phyloP scores from a whole-genome alignment of 2,888 invertebrate genomes.

The Platypus cylindrus region DNA sequence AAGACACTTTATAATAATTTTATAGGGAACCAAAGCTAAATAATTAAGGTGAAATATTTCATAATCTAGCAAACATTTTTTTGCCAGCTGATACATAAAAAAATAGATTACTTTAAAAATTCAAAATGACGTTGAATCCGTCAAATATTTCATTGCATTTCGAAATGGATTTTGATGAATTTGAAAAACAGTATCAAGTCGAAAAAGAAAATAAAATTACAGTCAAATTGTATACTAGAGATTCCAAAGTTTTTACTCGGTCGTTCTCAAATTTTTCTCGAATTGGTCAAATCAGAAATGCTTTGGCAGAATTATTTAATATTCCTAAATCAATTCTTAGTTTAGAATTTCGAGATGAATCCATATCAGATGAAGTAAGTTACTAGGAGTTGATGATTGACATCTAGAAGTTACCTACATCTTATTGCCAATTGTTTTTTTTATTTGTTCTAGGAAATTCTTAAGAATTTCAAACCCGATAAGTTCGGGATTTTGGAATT shows the following conservation, averaged over 20 bases:
- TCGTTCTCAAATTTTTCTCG: slow-evolving; percentile 40
- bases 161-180: slow-evolving; percentile 9
- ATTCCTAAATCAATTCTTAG: slow-evolving; percentile 39
- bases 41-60: too few species aligned
- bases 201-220: slow-evolving; percentile 22
- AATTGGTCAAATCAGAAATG: slow-evolving; percentile 46
- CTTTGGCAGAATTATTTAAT: slow-evolving; percentile 45
- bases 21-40: too few species aligned
- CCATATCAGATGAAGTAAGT: slow-evolving; percentile 23
- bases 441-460: slow-evolving; percentile 9
- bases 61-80: too few species aligned
- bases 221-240: slow-evolving; percentile 27
- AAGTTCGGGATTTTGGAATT: slow-evolving; percentile 24
- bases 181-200: slow-evolving; percentile 5
- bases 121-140: slow-evolving; percentile 2
- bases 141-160: slow-evolving; percentile 6
- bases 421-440: neutral
- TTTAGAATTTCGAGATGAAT: slow-evolving; percentile 37
- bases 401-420: neutral
- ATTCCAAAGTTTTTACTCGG: slow-evolving; percentile 36
- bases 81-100: too few species aligned
- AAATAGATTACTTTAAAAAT: too few species aligned
- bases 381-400: too few species aligned
- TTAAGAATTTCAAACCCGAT: slow-evolving; percentile 23
- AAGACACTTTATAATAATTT: too few species aligned